Base-by-base conservation (phyloP, 2,888 invertebrate species). In the Terebella lapidaria region DNA sequence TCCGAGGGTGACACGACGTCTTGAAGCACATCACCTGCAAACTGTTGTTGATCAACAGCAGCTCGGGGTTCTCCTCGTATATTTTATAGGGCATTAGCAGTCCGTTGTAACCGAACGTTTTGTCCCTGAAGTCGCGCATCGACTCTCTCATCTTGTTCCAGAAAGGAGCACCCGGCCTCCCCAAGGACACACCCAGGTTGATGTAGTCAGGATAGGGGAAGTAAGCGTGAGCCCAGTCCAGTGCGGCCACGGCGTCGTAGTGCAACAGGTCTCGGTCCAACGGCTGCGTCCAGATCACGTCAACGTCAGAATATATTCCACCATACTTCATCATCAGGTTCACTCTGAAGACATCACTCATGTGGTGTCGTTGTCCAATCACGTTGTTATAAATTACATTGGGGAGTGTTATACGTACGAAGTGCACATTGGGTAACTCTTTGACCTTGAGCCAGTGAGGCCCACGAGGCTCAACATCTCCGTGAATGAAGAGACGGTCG, bases 221-320 rank as follows among this genome's bases (percentile, higher is more conserved):
- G 26, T 66, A 54, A 61, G 60, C 70, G 61, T 64, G 62, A n/a
- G 71, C 70, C 66, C 74, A 74, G 63, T 75, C 76, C 47, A 70
- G 71, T 26, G 71, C 68, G 5, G 71, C 71, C n/a, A 74, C 67
- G 24, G 70, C 71, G 54, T 74, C 73, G 61, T 74, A 70, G 10
- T 58, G 63, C 1, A 66, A 59, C 4, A 67, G 59, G 29, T 62
- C 58, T 10, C 67, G 62, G 26, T 63, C 65, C 0, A 74, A 63
- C 4, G 70, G 68, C 54, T 68, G 67, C 3, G 74, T 63, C 71
- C 74, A 76, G 2, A 75, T 62, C 2, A 71, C 76, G 57, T 77
- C 77, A 66, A 72, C 74, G 60, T 77, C 77, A 35, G 72, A 61
- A 59, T 76, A 77, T 15, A 77, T 70, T 3, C 77, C 77, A 28